These are phyloP conservation scores for Eurystomus glaucurus DNA, from an alignment of 2,797 vertebrate genomes.

Conservation along the genomic window DNA sequence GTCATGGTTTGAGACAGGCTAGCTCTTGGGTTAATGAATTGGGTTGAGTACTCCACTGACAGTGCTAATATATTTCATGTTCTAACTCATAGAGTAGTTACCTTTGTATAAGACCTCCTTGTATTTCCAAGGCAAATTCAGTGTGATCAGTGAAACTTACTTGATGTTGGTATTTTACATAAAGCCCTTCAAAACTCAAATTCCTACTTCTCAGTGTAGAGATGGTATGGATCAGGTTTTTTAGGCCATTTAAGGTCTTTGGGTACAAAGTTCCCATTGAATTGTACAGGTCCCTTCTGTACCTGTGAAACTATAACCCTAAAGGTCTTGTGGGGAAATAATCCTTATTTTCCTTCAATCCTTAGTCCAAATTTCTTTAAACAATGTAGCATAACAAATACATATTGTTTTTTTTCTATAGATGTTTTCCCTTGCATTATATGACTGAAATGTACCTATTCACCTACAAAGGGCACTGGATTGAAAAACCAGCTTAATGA, in stretches of 20 bases:
- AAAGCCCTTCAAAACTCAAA: background rate
- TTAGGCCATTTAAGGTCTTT: background rate
- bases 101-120: background rate
- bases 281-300: background rate
- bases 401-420: background rate
- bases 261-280: background rate
- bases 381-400: background rate
- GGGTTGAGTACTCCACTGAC: background rate
- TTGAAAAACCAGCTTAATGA: slow-evolving; percentile 5
- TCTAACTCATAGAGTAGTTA: background rate
- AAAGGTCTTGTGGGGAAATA: background rate
- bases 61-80: background rate
- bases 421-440: background rate
- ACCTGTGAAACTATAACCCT: background rate
- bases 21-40: background rate
- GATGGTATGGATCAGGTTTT: background rate
- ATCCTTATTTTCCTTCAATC: background rate
- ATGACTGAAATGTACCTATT: background rate
- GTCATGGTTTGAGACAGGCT: background rate
- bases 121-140: background rate
- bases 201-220: background rate
- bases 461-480: background rate
- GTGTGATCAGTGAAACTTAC: background rate
- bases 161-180: background rate
- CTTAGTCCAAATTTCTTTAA: background rate